Base-by-base conservation (phyloP, 2,888 invertebrate species). In the Dione vanillae region DNA sequence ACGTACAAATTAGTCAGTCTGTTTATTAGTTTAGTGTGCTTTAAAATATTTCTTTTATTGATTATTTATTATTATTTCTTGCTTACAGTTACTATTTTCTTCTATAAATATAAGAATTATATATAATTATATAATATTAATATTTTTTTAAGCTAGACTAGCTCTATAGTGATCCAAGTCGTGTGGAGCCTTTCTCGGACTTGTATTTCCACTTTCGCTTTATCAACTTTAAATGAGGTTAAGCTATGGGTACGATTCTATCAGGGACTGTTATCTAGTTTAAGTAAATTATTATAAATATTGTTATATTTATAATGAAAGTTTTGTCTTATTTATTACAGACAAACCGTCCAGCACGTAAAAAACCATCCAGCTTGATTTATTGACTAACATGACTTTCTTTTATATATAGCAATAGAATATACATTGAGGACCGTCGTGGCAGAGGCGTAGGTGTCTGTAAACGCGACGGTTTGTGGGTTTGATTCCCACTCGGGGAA, bases 191-290 rank as follows among this genome's bases (percentile, higher is more conserved):
- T 67, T 71, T 74, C 69, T 65, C 71, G 61, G 65, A 75, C 70
- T 65, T 20, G 76, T 69, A 70, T 69, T 68, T 69, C 76, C 73
- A 76, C 76, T 76, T 76, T 75, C 75, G 73, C 75, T 74, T 71
- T 67, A 71, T 72, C 73, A 72, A 71, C 67, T 66, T 67, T 70
- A 54, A 75, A 76, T 73, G 70, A 68, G 76, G 72, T 75, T 73
- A 76, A 58, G 61, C 58, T 66, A 65, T 61, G 11, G 10, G 12
- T 49, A 69, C 67, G 47, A n/a, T 41, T 49, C 43, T 52, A 69
- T 67, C 65, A 47, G 67, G 74, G 74, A 70, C 52, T 69, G 43
- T 41, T 19, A 14, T 20, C n/a, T 35, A 16, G 27, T 37, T 56
- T 7, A 16, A 11, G 10, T 37, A n/a, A n/a, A n/a, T 49, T 49